A percentile compares a stretch with the other conserved stretches of the same genome.
Conservation (phyloP, 2,888 invertebrate species). For the Pachycephus smyrnensis region DNA sequence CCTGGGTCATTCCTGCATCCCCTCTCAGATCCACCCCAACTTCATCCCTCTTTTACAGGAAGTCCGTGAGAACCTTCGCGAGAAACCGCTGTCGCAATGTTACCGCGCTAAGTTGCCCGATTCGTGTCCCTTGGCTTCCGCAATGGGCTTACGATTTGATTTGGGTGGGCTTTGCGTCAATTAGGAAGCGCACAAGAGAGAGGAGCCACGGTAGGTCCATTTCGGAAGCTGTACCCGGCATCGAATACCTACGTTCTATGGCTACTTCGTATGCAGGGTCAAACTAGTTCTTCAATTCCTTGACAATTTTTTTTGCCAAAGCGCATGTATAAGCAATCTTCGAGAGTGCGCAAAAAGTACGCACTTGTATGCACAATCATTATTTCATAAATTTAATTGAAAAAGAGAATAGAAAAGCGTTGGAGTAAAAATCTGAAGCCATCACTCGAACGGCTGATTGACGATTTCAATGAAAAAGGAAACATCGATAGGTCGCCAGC, state of each 20-base stretch:
- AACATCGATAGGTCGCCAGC: not conserved
- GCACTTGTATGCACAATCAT: not conserved
- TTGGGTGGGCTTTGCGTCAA: constrained; percentile 42
- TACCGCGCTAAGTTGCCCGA: constrained; percentile 25
- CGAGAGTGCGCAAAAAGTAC: not conserved
- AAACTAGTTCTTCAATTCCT: not conserved
- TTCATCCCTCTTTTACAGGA: not conserved
- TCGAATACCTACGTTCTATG: not conserved
- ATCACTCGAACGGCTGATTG: not conserved
- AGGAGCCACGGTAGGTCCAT: not conserved
- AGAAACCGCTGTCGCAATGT: constrained; percentile 23
- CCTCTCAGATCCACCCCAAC: not conserved
- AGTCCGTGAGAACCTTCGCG: not conserved
- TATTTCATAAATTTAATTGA: not conserved
- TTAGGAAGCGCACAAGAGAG: constrained; percentile 36
- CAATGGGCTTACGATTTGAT: constrained; percentile 38
- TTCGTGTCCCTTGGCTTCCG: constrained; percentile 10
- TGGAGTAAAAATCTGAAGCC: not conserved
- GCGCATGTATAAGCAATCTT: not conserved
- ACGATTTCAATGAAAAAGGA: not conserved
- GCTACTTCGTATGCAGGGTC: not conserved
- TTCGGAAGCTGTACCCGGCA: not conserved
- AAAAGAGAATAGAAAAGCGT: not conserved
- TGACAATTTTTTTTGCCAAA: not conserved
- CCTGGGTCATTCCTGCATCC: not conserved